phyloP scores from a whole-genome alignment of 1,140 invertebrate species.

The Solenopsis fugax region DNA sequence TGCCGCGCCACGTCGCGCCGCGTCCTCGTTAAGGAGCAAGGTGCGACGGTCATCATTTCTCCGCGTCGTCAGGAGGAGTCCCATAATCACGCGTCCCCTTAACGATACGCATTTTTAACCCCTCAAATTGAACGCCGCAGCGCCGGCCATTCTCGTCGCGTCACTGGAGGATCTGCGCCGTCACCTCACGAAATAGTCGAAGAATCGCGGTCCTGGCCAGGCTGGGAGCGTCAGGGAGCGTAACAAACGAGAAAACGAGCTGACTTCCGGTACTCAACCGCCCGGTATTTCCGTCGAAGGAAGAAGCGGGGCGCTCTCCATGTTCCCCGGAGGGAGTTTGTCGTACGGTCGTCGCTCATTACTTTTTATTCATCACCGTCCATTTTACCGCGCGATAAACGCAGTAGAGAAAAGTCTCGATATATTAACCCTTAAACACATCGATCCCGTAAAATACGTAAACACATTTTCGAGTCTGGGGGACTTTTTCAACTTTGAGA shows the following conservation, averaged over 20 bases:
- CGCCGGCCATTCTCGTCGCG: constrained; percentile 26
- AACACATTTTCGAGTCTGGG: too few species aligned
- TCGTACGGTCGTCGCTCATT: constrained; percentile 48
- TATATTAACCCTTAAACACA: too few species aligned
- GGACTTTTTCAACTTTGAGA: too few species aligned
- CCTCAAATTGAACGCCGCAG: constrained; percentile 37
- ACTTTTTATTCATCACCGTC: constrained; percentile 68
- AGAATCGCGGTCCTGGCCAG: neutral
- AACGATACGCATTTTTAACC: constrained; percentile 58
- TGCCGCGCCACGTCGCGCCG: neutral
- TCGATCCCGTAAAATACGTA: too few species aligned
- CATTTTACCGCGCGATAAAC: neutral
- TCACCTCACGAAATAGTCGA: constrained; percentile 56
- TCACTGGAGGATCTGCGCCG: constrained; percentile 48
- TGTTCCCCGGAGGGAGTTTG: constrained; percentile 69
- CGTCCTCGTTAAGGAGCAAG: constrained; percentile 46
- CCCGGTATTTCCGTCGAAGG: constrained; percentile 48
- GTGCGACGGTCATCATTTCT: constrained; percentile 44
- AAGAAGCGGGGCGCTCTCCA: constrained; percentile 39
- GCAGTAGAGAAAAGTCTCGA: neutral
- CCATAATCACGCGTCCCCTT: constrained; percentile 52
- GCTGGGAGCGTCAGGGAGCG: constrained; percentile 28
- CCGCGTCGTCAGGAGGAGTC: constrained; percentile 39
- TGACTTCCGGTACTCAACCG: constrained; percentile 30
- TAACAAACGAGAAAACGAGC: constrained; percentile 65